These are phyloP conservation scores for Iselma pallidipennis DNA, from an alignment of 2,888 invertebrate species.

Conservation along the genomic window DNA sequence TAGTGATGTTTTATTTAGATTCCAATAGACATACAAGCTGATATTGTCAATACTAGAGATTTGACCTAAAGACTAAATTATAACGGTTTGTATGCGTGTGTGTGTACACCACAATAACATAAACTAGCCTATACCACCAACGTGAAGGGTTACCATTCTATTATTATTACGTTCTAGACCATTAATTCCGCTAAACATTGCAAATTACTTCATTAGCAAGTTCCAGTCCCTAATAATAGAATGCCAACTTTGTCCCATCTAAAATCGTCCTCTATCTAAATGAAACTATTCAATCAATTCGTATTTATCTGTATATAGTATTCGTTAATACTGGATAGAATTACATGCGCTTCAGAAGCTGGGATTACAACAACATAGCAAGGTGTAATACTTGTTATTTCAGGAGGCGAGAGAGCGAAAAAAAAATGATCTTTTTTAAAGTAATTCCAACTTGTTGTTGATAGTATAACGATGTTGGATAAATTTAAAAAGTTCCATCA, in stretches of 20 bases:
- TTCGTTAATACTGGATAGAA: too few species aligned
- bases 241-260: constrained; percentile 4
- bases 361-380: too few species aligned
- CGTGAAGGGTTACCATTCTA: neutral
- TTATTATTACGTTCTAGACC: constrained; percentile 10
- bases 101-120: neutral
- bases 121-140: neutral
- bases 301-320: too few species aligned
- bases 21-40: too few species aligned
- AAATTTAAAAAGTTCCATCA: neutral
- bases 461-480: neutral
- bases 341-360: too few species aligned
- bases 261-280: constrained; percentile 3
- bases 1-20: too few species aligned
- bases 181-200: constrained; percentile 16
- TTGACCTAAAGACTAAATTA: neutral
- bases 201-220: constrained; percentile 26
- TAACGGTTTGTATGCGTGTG: neutral
- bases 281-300: constrained; percentile 23
- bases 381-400: too few species aligned
- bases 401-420: too few species aligned
- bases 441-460: neutral
- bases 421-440: neutral
- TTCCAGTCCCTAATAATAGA: constrained; percentile 2
- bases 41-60: neutral